Evolutionary conservation across 1,140 invertebrate species (phyloP).

Genomic region (Onthophagus taurus): DNA sequence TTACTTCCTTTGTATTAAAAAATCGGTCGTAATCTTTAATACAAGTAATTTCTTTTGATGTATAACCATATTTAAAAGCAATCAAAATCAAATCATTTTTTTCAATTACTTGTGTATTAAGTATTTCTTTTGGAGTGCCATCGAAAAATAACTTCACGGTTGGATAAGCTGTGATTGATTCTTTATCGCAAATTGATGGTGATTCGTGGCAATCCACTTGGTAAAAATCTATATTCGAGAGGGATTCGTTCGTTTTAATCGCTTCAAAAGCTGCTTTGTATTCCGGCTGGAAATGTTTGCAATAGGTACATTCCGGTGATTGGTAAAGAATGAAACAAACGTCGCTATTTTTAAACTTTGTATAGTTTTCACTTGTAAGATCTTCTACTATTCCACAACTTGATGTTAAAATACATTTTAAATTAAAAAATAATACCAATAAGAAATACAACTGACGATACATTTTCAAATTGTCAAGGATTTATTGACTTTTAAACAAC

Average conservation of each 20-base stretch:
- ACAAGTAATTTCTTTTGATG: slow-evolving; percentile 1
- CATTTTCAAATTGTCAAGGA: too few species aligned
- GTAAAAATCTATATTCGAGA: slow-evolving; percentile 1
- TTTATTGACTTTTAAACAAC: too few species aligned
- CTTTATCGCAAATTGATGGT: not conserved
- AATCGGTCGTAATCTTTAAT: not conserved
- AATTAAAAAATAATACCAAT: too few species aligned
- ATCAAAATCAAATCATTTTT: too few species aligned
- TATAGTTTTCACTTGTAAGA: too few species aligned
- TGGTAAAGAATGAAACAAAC: slow-evolving; percentile 1
- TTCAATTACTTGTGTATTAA: not conserved
- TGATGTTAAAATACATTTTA: too few species aligned
- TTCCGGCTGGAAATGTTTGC: not conserved
- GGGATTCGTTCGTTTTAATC: not conserved
- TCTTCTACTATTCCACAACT: too few species aligned
- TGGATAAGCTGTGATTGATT: not conserved
- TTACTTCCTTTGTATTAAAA: not conserved
- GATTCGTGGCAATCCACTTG: slow-evolving; percentile 2
- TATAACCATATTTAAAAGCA: slow-evolving; percentile 4
- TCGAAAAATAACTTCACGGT: not conserved
- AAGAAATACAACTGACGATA: too few species aligned
- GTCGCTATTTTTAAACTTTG: not conserved
- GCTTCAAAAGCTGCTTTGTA: not conserved
- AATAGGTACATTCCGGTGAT: slow-evolving; percentile 2
- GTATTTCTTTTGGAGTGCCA: not conserved